Base-by-base conservation (phyloP, 2,888 invertebrate genomes). In the Tridacna crocea region DNA sequence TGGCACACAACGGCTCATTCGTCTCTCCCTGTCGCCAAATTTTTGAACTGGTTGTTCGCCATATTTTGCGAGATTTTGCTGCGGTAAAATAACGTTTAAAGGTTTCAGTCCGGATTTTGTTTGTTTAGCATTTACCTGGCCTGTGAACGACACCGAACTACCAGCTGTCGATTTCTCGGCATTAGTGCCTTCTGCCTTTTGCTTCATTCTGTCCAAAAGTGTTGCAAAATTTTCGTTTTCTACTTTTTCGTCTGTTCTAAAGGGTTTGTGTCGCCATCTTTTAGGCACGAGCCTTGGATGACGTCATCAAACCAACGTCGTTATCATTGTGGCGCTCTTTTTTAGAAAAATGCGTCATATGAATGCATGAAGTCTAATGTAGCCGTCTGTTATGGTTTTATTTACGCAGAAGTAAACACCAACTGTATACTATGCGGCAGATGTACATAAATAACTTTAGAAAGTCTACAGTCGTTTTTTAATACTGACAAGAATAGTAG, bases 141-240 rank as follows among this genome's bases (percentile, higher is more conserved):
- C 63, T 19, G 61, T 19, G 63, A 78, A 82, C 10, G 81, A 75
- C 15, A 82, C 75, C 15, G 74, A 68, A 26, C 81, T 77, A 12
- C 24, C 61, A 24, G 77, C 19, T 10, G 3, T 19, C 55, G 11
- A 55, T 3, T 55, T 55, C 19, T 15, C 55, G 10, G 15, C 2
- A 36, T 36, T 36, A 36, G 36, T 36, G 2, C 36, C 36, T 36
- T 36, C 36, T 36, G 36, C 36, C 36, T 2, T 36, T 36, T 2
- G 55, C 55, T 19, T 55, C 17, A 55, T 55, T 10, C 2, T 36
- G 36, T 36, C 36, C 3, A 36, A 36, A 36, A 6, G 3, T 55
- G 11, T 55, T 2, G 19, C 3, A 55, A 6, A 3, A 3, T 55
- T 55, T 1, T 55, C 10, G 19, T 55, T 10, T 55, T 55, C 15